Conservation (phyloP, 2,113 vertebrate species). For the Fukomys damarensis region DNA sequence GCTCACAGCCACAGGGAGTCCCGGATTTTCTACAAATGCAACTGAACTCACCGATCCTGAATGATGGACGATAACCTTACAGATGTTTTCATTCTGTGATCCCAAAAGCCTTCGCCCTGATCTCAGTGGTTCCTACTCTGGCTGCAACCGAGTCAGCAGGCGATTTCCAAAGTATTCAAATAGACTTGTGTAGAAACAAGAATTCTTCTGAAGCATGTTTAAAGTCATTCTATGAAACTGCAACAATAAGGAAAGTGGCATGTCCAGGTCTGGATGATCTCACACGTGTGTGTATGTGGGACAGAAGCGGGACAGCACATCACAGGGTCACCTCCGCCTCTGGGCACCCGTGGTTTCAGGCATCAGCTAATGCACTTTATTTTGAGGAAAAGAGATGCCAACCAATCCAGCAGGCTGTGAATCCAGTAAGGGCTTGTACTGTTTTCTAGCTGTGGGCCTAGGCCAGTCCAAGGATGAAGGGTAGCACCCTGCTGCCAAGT, state of each 20-base stretch:
- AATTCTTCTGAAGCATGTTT: background rate
- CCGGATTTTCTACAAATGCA: background rate
- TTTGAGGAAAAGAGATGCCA: background rate
- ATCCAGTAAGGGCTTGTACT: background rate
- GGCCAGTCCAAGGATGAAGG: background rate
- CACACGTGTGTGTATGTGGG: background rate
- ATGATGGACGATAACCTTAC: background rate
- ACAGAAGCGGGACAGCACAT: background rate
- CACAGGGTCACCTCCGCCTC: background rate
- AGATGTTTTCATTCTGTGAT: background rate
- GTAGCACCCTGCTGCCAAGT: background rate
- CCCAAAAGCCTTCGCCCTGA: background rate
- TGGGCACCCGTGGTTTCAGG: rapidly evolving
- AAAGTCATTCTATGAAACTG: background rate
- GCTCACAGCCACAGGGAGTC: background rate
- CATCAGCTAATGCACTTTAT: background rate
- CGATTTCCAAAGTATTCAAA: background rate
- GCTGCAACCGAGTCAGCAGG: background rate
- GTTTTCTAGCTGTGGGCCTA: background rate
- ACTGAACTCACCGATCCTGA: background rate
- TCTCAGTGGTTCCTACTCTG: background rate
- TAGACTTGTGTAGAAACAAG: background rate
- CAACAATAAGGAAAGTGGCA: background rate
- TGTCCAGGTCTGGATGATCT: background rate
- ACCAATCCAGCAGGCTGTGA: background rate